A percentile compares a stretch with the other conserved stretches of the same genome.
Evolutionary conservation across 2,888 invertebrate species (phyloP).

Genomic region (Latrodectus hesperus): DNA sequence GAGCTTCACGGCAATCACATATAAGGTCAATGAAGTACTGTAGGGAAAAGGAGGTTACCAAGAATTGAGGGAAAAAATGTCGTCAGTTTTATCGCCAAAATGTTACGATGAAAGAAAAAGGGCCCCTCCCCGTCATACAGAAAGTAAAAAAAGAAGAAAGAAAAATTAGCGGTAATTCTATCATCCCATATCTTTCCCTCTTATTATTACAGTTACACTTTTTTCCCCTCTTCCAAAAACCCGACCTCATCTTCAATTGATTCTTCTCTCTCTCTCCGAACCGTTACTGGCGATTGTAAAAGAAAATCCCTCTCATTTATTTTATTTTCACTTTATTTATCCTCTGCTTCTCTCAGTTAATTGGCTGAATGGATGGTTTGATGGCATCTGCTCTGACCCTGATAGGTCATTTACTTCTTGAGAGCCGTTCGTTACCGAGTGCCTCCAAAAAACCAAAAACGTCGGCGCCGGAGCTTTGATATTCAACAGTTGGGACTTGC

Average conservation of each 20-base stretch:
- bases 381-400: constrained; percentile 57
- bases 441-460: neutral
- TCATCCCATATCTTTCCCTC: constrained; percentile 38
- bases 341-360: constrained; percentile 45
- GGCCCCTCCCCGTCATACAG: neutral
- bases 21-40: neutral
- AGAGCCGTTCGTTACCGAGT: constrained; percentile 27
- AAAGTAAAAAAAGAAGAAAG: constrained; percentile 14
- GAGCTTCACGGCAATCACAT: neutral
- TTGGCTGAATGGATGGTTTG: constrained; percentile 54
- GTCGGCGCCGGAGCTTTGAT: constrained; percentile 52
- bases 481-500: constrained; percentile 27
- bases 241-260: constrained; percentile 53
- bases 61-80: neutral
- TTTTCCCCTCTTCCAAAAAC: constrained; percentile 17
- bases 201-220: constrained; percentile 14
- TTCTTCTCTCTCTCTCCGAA: constrained; percentile 7
- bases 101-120: constrained; percentile 8
- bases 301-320: constrained; percentile 48
- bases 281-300: constrained; percentile 34
- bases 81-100: constrained; percentile 14
- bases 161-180: constrained; percentile 43
- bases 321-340: constrained; percentile 60
- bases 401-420: constrained; percentile 55
- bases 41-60: neutral